Conservation (phyloP, 2,113 vertebrate genomes). For the Melanostigma gelatinosum region DNA sequence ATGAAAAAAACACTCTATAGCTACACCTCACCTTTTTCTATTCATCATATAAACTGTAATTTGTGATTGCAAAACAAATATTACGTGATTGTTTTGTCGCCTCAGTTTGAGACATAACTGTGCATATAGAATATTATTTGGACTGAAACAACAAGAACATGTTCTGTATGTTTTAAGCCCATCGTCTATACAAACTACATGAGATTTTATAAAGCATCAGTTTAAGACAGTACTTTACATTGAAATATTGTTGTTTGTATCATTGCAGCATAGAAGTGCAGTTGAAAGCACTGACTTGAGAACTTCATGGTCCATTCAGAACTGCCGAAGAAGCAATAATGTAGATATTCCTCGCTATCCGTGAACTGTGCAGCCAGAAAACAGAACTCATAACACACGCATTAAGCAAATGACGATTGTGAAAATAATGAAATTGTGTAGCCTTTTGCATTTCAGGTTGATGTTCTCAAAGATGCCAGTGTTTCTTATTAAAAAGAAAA, state of each 20-base stretch:
- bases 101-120: neutral
- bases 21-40: neutral
- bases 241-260: neutral
- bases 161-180: neutral
- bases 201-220: conserved; percentile 7
- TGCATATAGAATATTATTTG: neutral
- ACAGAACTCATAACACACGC: neutral
- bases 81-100: neutral
- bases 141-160: neutral
- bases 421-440: neutral
- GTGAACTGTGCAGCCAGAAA: neutral
- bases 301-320: neutral
- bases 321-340: neutral
- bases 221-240: neutral
- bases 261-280: neutral
- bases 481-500: neutral
- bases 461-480: neutral
- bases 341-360: neutral
- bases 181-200: conserved; percentile 11
- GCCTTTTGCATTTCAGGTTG: neutral
- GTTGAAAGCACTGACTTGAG: neutral
- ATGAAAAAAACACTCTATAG: neutral
- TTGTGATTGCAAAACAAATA: neutral
- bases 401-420: neutral
- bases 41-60: neutral